A percentile compares a stretch with the other conserved stretches of the same genome.
Conservation (phyloP, 2,797 vertebrate species). For the Etheostoma nigrum region DNA sequence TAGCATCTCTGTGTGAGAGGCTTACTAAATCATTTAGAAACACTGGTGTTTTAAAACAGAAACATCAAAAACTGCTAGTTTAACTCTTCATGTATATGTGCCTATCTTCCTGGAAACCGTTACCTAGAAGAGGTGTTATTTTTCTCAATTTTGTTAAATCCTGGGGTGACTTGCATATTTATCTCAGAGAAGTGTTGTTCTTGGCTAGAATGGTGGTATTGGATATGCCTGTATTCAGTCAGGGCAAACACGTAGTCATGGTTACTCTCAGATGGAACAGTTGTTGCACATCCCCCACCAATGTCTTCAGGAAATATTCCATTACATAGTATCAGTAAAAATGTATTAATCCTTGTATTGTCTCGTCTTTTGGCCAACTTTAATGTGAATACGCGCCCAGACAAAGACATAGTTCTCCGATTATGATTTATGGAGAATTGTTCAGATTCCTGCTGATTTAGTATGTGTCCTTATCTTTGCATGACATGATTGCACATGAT, state of each 20-base stretch:
- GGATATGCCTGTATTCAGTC: constrained; percentile 8
- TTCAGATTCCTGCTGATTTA: neutral
- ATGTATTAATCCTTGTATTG: neutral
- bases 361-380: neutral
- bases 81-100: neutral
- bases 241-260: constrained; percentile 81
- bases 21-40: neutral
- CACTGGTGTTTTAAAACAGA: neutral
- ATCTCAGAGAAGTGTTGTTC: constrained; percentile 12
- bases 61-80: neutral
- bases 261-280: constrained; percentile 89
- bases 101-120: constrained; percentile 4
- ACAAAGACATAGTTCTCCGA: neutral
- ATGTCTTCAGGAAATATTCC: constrained; percentile 73
- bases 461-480: neutral
- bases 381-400: neutral
- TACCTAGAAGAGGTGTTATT: neutral
- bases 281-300: constrained; percentile 87
- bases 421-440: neutral
- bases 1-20: neutral
- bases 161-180: constrained; percentile 3
- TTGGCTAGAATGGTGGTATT: constrained; percentile 1
- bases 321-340: neutral
- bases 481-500: neutral
- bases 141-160: constrained; percentile 14